Base-by-base conservation (phyloP, 2,797 vertebrate species). In the Micrastur ruficollis region DNA sequence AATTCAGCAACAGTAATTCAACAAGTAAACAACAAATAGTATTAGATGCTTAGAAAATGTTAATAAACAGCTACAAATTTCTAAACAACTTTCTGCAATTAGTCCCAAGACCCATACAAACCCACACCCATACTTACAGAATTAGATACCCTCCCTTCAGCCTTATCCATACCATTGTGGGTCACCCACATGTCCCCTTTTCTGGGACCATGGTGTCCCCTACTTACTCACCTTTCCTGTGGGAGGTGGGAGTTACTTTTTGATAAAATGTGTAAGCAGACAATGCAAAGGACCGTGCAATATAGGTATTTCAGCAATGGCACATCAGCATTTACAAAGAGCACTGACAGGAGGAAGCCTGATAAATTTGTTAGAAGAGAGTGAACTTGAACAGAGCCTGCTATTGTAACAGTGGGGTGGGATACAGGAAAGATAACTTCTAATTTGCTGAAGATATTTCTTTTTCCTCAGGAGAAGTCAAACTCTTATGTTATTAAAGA, bases 81-180 rank as follows among this genome's bases (percentile, higher is more conserved):
- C 23, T 80, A 44, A 72, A 75, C 25, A 14, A 2, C 8, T 68
- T 87, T 55, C 32, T 65, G 27, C 25, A 92, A 44, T 90, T 65
- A 68, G 76, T 8, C 6, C 10, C 11, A 67, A 55, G 58, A 76
- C 7, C 22, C 12, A 11, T 15, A 47, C 3, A 34, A 3, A 46
- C 2, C 9, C 26, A 38, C 6, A n/a, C 1, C 6, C 14, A 16
- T 3, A 3, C 3, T 67, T 40, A 85, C 8, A 62, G 47, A 70
- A 21, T 44, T 56, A 29, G 7, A 5, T 23, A 5, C 3, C 12
- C 11, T n/a, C 7, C 26, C 44, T 31, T 26, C 4, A 88, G 36
- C 46, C 26, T 14, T 68, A 5, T 0, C 3, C 4, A 8, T 29
- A 36, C 46, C 9, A 11, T 2, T 47, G 12, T 14, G 20, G 7